phyloP scores from a whole-genome alignment of 1,140 invertebrate species.

The Vanessa tameamea region DNA sequence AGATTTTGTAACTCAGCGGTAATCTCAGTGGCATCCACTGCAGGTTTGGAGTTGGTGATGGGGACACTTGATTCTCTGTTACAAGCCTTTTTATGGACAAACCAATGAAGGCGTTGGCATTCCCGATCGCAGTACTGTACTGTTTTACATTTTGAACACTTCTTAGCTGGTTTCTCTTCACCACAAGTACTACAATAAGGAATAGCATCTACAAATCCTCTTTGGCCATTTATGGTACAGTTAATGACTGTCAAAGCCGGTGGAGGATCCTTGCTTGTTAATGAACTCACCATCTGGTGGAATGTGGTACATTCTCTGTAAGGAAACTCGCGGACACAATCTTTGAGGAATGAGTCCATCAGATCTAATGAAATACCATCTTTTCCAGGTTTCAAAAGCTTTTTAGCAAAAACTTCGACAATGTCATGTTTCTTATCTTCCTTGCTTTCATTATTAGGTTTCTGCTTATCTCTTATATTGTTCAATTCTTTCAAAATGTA shows the following conservation, averaged over 20 bases:
- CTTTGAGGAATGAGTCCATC: slow-evolving; percentile 91
- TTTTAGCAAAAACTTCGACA: slow-evolving; percentile 87
- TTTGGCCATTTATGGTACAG: slow-evolving; percentile 93
- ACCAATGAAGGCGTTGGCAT: slow-evolving; percentile 98
- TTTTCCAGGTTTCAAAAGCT: slow-evolving; percentile 88
- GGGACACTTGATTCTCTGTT: slow-evolving; percentile 80
- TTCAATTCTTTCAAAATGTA: slow-evolving; percentile 88
- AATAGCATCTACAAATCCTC: slow-evolving; percentile 86
- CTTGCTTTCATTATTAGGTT: slow-evolving; percentile 73
- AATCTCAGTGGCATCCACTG: slow-evolving; percentile 72
- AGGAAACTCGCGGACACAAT: slow-evolving; percentile 93
- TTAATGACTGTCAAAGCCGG: slow-evolving; percentile 88
- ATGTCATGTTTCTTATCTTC: slow-evolving; percentile 85
- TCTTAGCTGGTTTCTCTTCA: slow-evolving; percentile 92
- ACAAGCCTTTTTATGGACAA: slow-evolving; percentile 95
- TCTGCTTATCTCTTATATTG: slow-evolving; percentile 84
- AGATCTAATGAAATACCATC: slow-evolving; percentile 88
- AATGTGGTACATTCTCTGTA: slow-evolving; percentile 93
- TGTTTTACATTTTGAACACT: slow-evolving; percentile 97
- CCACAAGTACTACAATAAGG: slow-evolving; percentile 93
- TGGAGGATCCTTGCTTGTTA: slow-evolving; percentile 86
- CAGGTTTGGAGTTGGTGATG: slow-evolving; percentile 53
- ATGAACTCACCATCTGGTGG: slow-evolving; percentile 89
- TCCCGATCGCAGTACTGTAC: slow-evolving; percentile 96
- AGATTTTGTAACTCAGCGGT: slow-evolving; percentile 77